Conservation (phyloP, 2,888 invertebrate genomes). For the Troglohyphantes excavatus region DNA sequence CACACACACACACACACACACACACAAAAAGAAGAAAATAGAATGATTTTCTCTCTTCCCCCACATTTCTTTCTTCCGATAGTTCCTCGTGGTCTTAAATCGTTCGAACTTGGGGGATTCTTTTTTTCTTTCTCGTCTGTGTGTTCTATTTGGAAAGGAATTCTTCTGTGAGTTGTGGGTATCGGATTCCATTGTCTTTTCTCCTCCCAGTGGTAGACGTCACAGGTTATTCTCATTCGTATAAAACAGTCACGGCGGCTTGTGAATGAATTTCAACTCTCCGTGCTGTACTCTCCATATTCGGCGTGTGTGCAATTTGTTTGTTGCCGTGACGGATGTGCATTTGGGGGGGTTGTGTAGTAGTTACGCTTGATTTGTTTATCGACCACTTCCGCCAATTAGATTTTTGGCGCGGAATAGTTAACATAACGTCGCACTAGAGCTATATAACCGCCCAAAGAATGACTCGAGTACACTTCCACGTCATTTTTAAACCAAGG, state of each 20-base stretch:
- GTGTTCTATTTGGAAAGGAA: conserved; percentile 23
- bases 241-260: conserved; percentile 53
- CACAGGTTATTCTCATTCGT: conserved; percentile 59
- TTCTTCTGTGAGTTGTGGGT: conserved; percentile 24
- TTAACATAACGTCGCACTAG: no score
- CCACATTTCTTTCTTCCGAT: neutral
- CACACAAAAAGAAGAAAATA: neutral
- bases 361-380: neutral
- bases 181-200: conserved; percentile 67
- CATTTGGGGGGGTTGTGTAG: neutral
- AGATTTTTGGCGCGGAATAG: no score
- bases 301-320: conserved; percentile 41
- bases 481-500: no score
- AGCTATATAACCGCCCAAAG: no score
- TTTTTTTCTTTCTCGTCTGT: neutral
- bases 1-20: no score
- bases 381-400: no score
- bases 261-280: conserved; percentile 58
- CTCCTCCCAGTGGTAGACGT: conserved; percentile 9
- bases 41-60: neutral
- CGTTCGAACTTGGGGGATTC: neutral
- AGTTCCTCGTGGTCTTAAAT: conserved; percentile 3
- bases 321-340: conserved; percentile 15
- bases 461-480: no score
- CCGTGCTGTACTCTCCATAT: no score